Evolutionary conservation across 2,888 invertebrate genomes (phyloP).

Genomic region (Tuta absoluta): DNA sequence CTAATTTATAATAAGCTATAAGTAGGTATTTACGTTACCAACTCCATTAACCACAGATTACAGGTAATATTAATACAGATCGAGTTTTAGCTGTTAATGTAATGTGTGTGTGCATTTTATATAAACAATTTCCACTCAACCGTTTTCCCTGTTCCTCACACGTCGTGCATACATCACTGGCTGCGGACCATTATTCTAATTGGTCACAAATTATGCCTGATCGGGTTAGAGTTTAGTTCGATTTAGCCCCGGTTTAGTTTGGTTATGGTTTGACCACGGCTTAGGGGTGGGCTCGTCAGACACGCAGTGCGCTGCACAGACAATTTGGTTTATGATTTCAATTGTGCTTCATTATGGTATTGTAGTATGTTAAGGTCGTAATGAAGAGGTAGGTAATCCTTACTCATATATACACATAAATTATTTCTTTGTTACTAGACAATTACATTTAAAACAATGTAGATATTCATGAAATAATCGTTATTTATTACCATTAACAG

Average conservation of each 20-base stretch:
- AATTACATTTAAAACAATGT: too few relatives aligned
- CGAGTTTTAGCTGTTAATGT: too few relatives aligned
- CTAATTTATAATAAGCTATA: too few relatives aligned
- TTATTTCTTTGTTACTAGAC: too few relatives aligned
- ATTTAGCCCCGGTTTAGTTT: conserved; percentile 64
- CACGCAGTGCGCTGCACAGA: conserved; percentile 27
- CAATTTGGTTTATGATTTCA: conserved; percentile 65
- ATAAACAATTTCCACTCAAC: conserved; percentile 41
- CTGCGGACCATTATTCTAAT: conserved; percentile 79
- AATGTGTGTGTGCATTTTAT: too few relatives aligned
- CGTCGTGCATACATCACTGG: conserved; percentile 77
- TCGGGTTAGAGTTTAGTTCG: conserved; percentile 78
- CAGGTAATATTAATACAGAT: too few relatives aligned
- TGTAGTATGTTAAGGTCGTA: conserved; percentile 31
- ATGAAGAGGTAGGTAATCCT: neutral
- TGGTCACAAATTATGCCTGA: conserved; percentile 81
- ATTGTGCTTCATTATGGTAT: conserved; percentile 54
- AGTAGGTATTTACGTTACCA: too few relatives aligned
- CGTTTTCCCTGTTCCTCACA: conserved; percentile 40
- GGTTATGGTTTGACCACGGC: conserved; percentile 1
- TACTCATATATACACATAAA: neutral
- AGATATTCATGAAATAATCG: too few relatives aligned
- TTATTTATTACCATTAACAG: too few relatives aligned
- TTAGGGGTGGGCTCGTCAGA: conserved; percentile 40
- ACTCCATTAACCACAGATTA: too few relatives aligned